Percentiles rank a stretch among this genome's conserved stretches.
These are phyloP conservation scores for Cydia splendana DNA, from an alignment of 1,140 invertebrate species.

Conservation along the genomic window DNA sequence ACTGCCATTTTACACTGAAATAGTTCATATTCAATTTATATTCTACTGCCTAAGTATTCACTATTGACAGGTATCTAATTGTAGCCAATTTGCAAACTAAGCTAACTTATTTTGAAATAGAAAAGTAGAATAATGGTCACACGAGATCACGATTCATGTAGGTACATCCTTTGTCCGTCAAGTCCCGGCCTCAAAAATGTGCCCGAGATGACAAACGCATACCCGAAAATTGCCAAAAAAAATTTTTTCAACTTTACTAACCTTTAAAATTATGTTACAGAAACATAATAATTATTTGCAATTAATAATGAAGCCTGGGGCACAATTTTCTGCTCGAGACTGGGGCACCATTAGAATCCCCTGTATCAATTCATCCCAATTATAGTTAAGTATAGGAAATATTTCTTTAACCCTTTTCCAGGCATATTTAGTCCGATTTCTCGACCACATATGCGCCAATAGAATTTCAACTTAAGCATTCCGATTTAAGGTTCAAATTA, in stretches of 20 bases:
- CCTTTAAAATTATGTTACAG: too few species aligned
- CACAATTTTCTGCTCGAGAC: too few species aligned
- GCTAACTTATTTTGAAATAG: not conserved
- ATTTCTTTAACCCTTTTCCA: not conserved
- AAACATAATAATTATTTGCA: too few species aligned
- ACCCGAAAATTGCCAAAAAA: too few species aligned
- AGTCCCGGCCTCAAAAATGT: too few species aligned
- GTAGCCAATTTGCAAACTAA: not conserved
- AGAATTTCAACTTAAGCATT: too few species aligned
- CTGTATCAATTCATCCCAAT: not conserved
- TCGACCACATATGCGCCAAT: too few species aligned
- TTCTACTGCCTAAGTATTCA: conserved; percentile 3
- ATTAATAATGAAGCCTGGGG: too few species aligned
- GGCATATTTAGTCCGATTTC: too few species aligned
- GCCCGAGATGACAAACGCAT: too few species aligned
- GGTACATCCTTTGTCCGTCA: not conserved
- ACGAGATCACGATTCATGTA: not conserved
- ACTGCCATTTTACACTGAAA: conserved; percentile 45
- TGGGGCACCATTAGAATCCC: not conserved
- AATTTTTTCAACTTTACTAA: too few species aligned
- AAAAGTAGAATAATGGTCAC: not conserved
- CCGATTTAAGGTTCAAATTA: too few species aligned
- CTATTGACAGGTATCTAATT: not conserved
- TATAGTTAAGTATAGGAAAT: not conserved
- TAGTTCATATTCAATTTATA: conserved; percentile 37